Conservation (phyloP, 2,113 vertebrate genomes). For the Spilogale gracilis region DNA sequence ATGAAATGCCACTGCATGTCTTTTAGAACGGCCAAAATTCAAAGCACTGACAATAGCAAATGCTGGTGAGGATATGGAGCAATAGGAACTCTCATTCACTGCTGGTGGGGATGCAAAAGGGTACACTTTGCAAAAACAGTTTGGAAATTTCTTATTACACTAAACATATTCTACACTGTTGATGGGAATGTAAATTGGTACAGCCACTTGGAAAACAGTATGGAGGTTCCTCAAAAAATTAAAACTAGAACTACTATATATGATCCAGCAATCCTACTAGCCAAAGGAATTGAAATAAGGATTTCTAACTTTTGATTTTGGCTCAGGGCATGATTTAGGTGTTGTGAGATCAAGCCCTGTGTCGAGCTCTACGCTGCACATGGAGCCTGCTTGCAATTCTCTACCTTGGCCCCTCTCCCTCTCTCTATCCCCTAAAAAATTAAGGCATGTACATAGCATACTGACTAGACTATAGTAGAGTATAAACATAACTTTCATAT, state of each 20-base stretch:
- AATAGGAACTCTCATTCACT: neutral
- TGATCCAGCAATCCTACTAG: neutral
- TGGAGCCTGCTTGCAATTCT: neutral
- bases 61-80: neutral
- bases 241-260: neutral
- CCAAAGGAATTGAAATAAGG: neutral
- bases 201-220: neutral
- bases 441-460: neutral
- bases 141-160: neutral
- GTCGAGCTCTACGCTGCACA: neutral
- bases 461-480: neutral
- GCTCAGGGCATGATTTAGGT: neutral
- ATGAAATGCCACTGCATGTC: neutral
- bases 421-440: neutral
- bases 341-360: neutral
- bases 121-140: neutral
- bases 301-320: neutral
- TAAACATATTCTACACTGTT: neutral
- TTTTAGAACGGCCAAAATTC: neutral
- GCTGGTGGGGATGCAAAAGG: neutral
- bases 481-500: neutral
- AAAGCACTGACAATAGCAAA: neutral
- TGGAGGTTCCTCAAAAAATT: neutral
- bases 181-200: neutral
- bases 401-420: neutral